Conservation (phyloP, 2,797 vertebrate species). For the Neosilurus hyrtlii region DNA sequence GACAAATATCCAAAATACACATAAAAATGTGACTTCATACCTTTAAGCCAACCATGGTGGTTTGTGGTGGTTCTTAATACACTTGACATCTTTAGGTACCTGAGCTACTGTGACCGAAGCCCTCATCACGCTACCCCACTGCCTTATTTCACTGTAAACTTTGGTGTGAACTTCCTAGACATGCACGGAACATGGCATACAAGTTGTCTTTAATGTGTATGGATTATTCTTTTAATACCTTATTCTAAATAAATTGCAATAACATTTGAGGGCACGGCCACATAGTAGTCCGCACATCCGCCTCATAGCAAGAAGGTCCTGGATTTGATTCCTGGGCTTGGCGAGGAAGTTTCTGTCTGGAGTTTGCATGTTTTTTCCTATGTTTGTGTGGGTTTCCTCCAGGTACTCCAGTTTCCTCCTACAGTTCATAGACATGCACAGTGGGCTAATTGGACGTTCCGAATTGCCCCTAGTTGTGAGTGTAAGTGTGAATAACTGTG, state of each 20-base stretch:
- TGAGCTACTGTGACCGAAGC: neutral
- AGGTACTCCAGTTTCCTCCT: too few relatives aligned
- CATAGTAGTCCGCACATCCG: too few relatives aligned
- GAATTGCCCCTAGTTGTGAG: too few relatives aligned
- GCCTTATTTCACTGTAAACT: neutral
- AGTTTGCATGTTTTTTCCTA: too few relatives aligned
- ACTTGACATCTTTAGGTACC: neutral
- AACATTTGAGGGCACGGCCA: neutral
- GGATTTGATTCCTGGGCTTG: too few relatives aligned
- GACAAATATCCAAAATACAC: slow-evolving; percentile 3
- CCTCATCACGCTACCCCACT: neutral
- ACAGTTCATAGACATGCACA: too few relatives aligned
- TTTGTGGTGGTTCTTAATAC: slow-evolving; percentile 13
- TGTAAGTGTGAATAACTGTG: too few relatives aligned
- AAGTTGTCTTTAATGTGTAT: neutral
- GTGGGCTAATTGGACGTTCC: too few relatives aligned
- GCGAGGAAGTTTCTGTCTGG: too few relatives aligned
- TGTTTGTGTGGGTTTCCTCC: too few relatives aligned
- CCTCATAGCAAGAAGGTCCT: too few relatives aligned
- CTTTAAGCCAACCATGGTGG: neutral
- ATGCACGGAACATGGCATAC: neutral
- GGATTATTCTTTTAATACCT: neutral
- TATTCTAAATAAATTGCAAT: neutral
- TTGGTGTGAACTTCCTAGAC: neutral
- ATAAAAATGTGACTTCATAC: slow-evolving; percentile 6